Percentiles rank a stretch among this genome's conserved stretches.
Evolutionary conservation across 2,797 vertebrate species (phyloP).

Genomic region (Tenualosa ilisha): DNA sequence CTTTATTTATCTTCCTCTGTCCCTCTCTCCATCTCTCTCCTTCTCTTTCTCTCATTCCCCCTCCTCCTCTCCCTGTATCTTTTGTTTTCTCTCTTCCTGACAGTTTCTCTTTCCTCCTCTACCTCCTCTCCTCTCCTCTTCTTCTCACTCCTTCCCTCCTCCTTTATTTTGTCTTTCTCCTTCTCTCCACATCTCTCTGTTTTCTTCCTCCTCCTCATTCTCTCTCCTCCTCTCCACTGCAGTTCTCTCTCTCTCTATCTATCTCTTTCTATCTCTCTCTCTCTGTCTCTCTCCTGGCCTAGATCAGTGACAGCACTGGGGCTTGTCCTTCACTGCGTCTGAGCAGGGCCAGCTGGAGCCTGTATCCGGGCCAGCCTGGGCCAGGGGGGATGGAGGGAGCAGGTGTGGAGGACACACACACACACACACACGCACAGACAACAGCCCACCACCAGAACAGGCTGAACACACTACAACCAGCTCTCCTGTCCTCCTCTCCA

Average conservation of each 20-base stretch:
- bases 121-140: neutral
- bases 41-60: neutral
- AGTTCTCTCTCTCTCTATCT: slow-evolving; percentile 34
- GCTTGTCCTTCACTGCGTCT: slow-evolving; percentile 51
- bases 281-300: slow-evolving; percentile 45
- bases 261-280: slow-evolving; percentile 23
- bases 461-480: neutral
- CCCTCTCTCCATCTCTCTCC: neutral
- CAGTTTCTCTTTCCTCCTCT: slow-evolving; percentile 23
- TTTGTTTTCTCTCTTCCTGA: slow-evolving; percentile 47
- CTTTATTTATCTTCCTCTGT: neutral
- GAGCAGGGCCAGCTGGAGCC: slow-evolving; percentile 42
- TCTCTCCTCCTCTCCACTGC: slow-evolving; percentile 32
- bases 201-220: slow-evolving; percentile 45
- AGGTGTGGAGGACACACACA: slow-evolving; percentile 52
- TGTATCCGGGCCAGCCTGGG: slow-evolving; percentile 59
- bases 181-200: slow-evolving; percentile 22
- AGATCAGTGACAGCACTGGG: slow-evolving; percentile 27
- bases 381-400: slow-evolving; percentile 52
- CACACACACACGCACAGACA: neutral
- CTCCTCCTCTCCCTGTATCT: slow-evolving; percentile 26
- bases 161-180: slow-evolving; percentile 22
- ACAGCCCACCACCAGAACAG: neutral
- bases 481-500: neutral
- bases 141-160: neutral